Percentiles rank a stretch among this genome's conserved stretches.
These are phyloP conservation scores for Cephalopholis sonnerati DNA, from an alignment of 2,113 vertebrate genomes.

Conservation along the genomic window DNA sequence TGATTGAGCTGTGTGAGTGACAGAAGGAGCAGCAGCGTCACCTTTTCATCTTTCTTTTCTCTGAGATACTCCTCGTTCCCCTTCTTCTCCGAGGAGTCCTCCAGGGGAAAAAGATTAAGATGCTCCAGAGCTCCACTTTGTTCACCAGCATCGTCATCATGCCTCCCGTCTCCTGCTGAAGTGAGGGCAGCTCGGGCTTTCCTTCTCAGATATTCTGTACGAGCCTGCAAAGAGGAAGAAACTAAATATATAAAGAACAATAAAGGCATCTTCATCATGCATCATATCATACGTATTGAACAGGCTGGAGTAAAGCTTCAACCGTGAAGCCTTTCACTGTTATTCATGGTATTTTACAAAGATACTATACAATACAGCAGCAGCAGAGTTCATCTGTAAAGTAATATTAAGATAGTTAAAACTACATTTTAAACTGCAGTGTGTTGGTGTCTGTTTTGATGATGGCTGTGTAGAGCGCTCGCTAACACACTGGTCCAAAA, in stretches of 20 bases:
- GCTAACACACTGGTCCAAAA: too few species aligned
- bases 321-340: not conserved
- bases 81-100: conserved; percentile 84
- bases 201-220: conserved; percentile 88
- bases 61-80: conserved; percentile 89
- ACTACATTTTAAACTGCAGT: too few species aligned
- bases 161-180: conserved; percentile 11
- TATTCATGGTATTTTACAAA: not conserved
- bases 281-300: not conserved
- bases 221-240: conserved; percentile 81
- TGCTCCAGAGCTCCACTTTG: conserved; percentile 71
- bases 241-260: not conserved
- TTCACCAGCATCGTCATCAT: conserved; percentile 18
- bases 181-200: conserved; percentile 80
- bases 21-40: conserved; percentile 50
- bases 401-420: not conserved
- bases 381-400: not conserved
- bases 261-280: not conserved
- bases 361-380: not conserved
- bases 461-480: too few species aligned
- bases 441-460: too few species aligned
- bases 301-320: not conserved
- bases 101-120: conserved; percentile 88
- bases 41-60: conserved; percentile 91
- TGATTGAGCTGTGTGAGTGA: not conserved